Evolutionary conservation across 1,140 invertebrate species (phyloP), one percentile per base, ranked within the genome.

Genomic region (Leptopilina clavipes): DNA sequence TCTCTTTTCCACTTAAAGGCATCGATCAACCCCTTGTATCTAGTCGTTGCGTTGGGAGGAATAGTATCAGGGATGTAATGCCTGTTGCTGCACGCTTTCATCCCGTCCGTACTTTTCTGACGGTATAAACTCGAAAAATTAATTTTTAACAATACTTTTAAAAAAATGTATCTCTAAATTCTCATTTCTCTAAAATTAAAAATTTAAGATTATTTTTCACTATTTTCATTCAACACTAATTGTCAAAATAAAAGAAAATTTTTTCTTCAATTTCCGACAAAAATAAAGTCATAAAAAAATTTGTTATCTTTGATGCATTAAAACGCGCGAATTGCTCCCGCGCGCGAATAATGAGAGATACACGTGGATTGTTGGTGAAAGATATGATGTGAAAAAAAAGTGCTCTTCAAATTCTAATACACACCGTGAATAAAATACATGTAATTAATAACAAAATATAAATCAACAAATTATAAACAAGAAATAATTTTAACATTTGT

Each of bases 41-140:
- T 52, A 59, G 56, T 72, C 72, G 59, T 54, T 54, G 52, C 52
- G 52, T 65, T 65, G 25, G 25, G 14, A 73, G 70, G 70, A 70
- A 18, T 82, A 84, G 83, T 85, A 78, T 79, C 77, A 78, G 83
- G 82, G 81, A 79, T 79, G 78, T 81, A 83, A 79, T 81, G 83
- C 72, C 82, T 72, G 73, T 65, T 22, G 72, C 73, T 71, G 71
- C 77, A 75, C 70, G 73, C 31, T 48, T 70, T 12, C 14, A 2
- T 37, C 31, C 59, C 59, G 59, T 8, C 31, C 59, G 59, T 37
- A 22, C 14, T 65, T n/a, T 65, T 10, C 44, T 54, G 43, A 48
- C 52, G 40, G 19, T 65, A 31, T 22, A 14, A 31, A 65, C 3
- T 6, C 5, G 14, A 31, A 65, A 65, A 40, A 40, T 6, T 31